Base-by-base conservation (phyloP, 2,113 vertebrate species). In the Periophthalmus modestus region DNA sequence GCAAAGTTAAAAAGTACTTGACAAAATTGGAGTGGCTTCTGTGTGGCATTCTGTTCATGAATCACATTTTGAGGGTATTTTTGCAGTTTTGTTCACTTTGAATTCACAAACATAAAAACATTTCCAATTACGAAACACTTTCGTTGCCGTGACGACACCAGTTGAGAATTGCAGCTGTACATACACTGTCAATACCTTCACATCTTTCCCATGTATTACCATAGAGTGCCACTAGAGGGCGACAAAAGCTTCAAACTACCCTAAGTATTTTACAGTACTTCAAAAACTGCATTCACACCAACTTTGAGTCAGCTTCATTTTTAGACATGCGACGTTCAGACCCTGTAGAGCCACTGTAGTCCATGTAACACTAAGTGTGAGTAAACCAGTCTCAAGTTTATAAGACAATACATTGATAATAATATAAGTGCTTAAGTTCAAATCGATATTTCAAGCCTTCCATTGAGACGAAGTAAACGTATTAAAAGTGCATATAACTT, bases 401-500 rank as follows among this genome's bases (percentile, higher is more conserved):
- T 78, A 86, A 89, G 67, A 90, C 76, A 76, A 89, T 62, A 75
- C 78, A 89, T 87, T 63, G 78, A 78, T n/a, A 52, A 52, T 33
- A 77, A 81, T 43, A 89, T 90, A 93, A 93, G 93, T 93, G 92
- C 92, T 91, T 57, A 74, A 80, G 89, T 89, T 90, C 79, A 86
- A 89, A 78, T 79, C 73, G 75, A 85, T 85, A 80, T 83, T 89
- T 91, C 84, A 89, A 85, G 85, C 86, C 81, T 92, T 91, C 80
- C 71, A 74, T 82, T 69, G 74, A 87, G 87, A 88, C 83, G 82
- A 21, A 75, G 83, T 84, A 88, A 91, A 89, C 84, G 82, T 85
- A 48, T 85, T 82, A 85, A 94, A 94, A 94, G 92, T 93, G 93
- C 93, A 91, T 86, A 83, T 69, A 69, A 54, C 76, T 82, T 80